These are phyloP conservation scores for Alsophila aescularia DNA, from an alignment of 2,888 invertebrate genomes.

Conservation along the genomic window DNA sequence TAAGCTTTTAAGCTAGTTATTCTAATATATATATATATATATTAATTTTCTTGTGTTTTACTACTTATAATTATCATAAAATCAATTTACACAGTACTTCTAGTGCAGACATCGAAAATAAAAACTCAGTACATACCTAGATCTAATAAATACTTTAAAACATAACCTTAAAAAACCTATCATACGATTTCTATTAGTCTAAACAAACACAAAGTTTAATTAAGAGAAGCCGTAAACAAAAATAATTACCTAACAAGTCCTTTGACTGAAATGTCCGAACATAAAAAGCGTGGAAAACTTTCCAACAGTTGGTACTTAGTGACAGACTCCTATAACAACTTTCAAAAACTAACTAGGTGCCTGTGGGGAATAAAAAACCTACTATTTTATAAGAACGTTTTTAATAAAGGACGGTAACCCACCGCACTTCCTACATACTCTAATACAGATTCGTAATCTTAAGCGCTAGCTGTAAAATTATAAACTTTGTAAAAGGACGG, in stretches of 20 bases:
- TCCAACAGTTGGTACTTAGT: not conserved
- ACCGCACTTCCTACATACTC: no score
- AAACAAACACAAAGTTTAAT: conserved; percentile 1
- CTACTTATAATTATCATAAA: no score
- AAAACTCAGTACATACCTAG: no score
- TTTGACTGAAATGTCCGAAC: not conserved
- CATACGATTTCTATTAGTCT: not conserved
- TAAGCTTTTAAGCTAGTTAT: no score
- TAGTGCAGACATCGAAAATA: no score
- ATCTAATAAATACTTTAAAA: not conserved
- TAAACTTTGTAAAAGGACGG: no score
- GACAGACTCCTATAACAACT: not conserved
- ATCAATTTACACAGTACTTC: no score
- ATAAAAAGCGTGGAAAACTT: not conserved
- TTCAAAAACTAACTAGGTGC: not conserved
- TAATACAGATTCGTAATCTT: no score
- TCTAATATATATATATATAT: no score
- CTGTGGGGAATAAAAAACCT: not conserved
- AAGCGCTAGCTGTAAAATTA: no score
- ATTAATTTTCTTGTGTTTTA: no score
- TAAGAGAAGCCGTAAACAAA: conserved; percentile 7
- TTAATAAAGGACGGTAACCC: no score
- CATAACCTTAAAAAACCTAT: not conserved
- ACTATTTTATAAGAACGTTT: not conserved
- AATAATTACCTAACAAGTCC: not conserved